phyloP scores from a whole-genome alignment of 2,888 invertebrate genomes.

The Caenorhabditis macrosperma region DNA sequence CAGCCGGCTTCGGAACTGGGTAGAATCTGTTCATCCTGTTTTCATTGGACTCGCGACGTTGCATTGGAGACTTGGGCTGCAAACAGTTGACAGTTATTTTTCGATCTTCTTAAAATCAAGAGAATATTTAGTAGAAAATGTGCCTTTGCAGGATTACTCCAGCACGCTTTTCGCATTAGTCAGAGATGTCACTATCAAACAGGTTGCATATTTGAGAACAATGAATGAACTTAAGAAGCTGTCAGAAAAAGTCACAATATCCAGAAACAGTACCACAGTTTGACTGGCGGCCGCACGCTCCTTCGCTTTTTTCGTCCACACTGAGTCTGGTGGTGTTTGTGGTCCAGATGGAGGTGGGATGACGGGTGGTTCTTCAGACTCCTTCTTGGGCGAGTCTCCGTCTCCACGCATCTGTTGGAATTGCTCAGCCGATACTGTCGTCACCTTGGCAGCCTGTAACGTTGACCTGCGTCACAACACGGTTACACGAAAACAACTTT shows the following conservation, averaged over 20 bases:
- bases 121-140: neutral
- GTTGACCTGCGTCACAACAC: slow-evolving; percentile 47
- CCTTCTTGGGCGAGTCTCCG: slow-evolving; percentile 6
- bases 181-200: slow-evolving; percentile 4
- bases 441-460: slow-evolving; percentile 69
- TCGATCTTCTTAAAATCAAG: too few relatives aligned
- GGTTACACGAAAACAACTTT: slow-evolving; percentile 52
- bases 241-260: slow-evolving; percentile 29
- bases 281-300: slow-evolving; percentile 75
- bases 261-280: slow-evolving; percentile 60
- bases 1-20: slow-evolving; percentile 89
- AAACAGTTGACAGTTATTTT: too few relatives aligned
- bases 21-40: slow-evolving; percentile 87
- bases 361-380: slow-evolving; percentile 59
- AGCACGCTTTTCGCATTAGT: neutral
- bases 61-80: slow-evolving; percentile 79
- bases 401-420: slow-evolving; percentile 68
- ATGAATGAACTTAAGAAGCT: slow-evolving; percentile 2
- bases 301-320: slow-evolving; percentile 79
- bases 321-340: slow-evolving; percentile 66
- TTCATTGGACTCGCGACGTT: slow-evolving; percentile 76
- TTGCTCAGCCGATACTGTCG: slow-evolving; percentile 70
- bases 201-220: slow-evolving; percentile 4
- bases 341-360: slow-evolving; percentile 61
- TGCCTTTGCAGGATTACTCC: neutral